These are phyloP conservation scores for Entomobrya multifasciata DNA, from an alignment of 2,888 invertebrate genomes.

Conservation along the genomic window DNA sequence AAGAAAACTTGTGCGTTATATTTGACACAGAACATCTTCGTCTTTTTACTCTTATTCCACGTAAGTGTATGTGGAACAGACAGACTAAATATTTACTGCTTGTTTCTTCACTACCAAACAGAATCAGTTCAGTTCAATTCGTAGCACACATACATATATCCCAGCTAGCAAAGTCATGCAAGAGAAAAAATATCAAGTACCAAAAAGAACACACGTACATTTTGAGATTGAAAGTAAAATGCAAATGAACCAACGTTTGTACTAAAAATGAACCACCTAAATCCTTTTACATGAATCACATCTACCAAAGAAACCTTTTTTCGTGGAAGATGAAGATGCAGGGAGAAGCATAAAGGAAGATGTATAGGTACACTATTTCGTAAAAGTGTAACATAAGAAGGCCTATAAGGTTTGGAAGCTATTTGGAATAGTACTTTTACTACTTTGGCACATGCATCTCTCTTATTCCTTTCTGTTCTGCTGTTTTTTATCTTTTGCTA, in stretches of 20 bases:
- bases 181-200: slow-evolving; percentile 63
- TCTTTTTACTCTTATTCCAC: neutral
- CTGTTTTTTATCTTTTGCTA: no score
- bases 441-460: neutral
- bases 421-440: neutral
- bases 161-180: slow-evolving; percentile 23
- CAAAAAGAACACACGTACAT: slow-evolving; percentile 59
- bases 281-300: slow-evolving; percentile 55
- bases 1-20: slow-evolving; percentile 40
- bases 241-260: slow-evolving; percentile 63
- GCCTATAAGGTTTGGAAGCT: neutral
- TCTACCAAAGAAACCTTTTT: slow-evolving; percentile 60
- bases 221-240: slow-evolving; percentile 41
- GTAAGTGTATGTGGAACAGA: slow-evolving; percentile 29
- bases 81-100: slow-evolving; percentile 51
- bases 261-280: slow-evolving; percentile 71
- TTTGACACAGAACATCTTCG: neutral
- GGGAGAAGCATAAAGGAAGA: slow-evolving; percentile 6
- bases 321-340: slow-evolving; percentile 65
- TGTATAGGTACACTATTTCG: slow-evolving; percentile 40
- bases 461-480: slow-evolving; percentile 25
- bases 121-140: no score
- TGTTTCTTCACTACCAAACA: slow-evolving; percentile 24
- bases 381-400: neutral
- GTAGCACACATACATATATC: no score